These are phyloP conservation scores for Aix galericulata DNA, from an alignment of 2,113 vertebrate genomes.

Conservation along the genomic window DNA sequence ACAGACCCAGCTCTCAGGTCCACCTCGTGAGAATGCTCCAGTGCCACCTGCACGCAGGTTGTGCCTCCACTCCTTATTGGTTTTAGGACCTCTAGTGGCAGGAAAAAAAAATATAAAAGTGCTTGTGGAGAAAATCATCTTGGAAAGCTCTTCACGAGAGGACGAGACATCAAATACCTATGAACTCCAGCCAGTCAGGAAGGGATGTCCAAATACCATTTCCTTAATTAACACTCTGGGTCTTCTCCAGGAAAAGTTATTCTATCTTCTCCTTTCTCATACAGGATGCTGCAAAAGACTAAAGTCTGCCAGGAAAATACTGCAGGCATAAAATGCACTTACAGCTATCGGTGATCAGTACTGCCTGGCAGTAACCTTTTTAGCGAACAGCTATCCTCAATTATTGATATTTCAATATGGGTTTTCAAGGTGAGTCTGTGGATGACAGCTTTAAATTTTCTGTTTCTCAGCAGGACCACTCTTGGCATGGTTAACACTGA, in stretches of 20 bases:
- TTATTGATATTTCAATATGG: neutral
- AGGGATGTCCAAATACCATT: neutral
- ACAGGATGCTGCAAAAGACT: neutral
- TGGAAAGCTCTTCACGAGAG: neutral
- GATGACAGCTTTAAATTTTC: neutral
- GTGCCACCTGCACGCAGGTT: neutral
- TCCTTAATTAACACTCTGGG: slow-evolving; percentile 37
- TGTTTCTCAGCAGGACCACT: neutral
- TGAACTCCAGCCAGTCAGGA: neutral
- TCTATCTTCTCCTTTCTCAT: neutral
- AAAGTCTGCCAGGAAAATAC: slow-evolving; percentile 13
- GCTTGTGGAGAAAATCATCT: neutral
- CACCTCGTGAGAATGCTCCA: neutral
- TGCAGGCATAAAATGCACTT: slow-evolving; percentile 16
- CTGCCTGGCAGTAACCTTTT: neutral
- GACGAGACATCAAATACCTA: neutral
- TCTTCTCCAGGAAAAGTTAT: slow-evolving; percentile 20
- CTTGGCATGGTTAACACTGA: neutral
- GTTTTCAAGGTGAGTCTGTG: neutral
- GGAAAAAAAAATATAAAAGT: neutral
- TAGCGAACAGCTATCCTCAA: neutral
- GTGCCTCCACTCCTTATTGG: neutral
- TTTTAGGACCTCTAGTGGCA: neutral
- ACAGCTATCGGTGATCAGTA: neutral
- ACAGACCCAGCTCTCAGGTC: neutral